These are phyloP conservation scores for Arrhamphus sclerolepis DNA, from an alignment of 2,797 vertebrate genomes.

Conservation along the genomic window DNA sequence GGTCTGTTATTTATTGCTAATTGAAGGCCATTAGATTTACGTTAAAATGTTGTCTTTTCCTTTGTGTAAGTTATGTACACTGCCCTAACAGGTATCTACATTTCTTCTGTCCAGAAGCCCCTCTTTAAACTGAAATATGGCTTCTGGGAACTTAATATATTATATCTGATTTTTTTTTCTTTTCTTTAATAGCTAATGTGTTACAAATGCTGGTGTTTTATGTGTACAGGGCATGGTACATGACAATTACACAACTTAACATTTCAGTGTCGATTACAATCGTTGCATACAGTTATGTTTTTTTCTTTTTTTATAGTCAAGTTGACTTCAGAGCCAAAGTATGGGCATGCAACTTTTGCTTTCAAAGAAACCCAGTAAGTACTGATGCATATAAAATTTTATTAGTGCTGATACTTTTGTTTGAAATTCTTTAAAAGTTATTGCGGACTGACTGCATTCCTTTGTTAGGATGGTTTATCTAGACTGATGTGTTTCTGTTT, in stretches of 20 bases:
- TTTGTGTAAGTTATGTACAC: too few species aligned
- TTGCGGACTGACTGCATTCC: conserved; percentile 28
- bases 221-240: too few species aligned
- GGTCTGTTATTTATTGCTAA: too few species aligned
- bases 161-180: too few species aligned
- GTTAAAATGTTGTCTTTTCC: too few species aligned
- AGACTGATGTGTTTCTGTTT: background rate
- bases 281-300: background rate
- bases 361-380: conserved; percentile 95
- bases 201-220: conserved; percentile 11
- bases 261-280: background rate
- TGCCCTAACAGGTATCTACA: background rate
- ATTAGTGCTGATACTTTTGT: background rate
- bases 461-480: conserved; percentile 13
- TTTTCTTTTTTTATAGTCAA: conserved; percentile 82
- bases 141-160: background rate
- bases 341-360: conserved; percentile 99
- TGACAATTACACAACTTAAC: conserved; percentile 6
- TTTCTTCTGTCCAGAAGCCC: background rate
- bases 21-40: too few species aligned
- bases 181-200: conserved; percentile 7
- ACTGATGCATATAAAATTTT: rapidly evolving
- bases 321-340: conserved; percentile 97
- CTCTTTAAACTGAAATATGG: background rate
- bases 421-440: background rate